phyloP scores from a whole-genome alignment of 2,113 vertebrate species.

The Poecilia latipinna region DNA sequence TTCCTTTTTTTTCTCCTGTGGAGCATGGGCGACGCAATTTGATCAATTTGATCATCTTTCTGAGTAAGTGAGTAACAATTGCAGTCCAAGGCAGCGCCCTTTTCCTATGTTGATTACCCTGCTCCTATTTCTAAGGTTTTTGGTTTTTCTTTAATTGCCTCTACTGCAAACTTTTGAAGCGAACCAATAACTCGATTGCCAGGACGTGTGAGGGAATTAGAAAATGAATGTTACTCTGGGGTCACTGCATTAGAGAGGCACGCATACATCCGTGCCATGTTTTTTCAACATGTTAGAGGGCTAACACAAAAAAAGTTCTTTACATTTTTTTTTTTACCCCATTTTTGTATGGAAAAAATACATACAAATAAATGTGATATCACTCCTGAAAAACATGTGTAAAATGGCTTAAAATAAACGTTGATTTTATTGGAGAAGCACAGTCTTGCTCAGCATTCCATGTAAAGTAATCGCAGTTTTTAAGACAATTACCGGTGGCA shows the following conservation, averaged over 20 bases:
- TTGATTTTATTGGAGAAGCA: too few species aligned
- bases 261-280: conserved; percentile 20
- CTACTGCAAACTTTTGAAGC: conserved; percentile 66
- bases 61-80: conserved; percentile 74
- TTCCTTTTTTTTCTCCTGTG: conserved; percentile 49
- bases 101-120: conserved; percentile 36
- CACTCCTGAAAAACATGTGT: too few species aligned
- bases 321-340: too few species aligned
- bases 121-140: conserved; percentile 56
- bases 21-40: conserved; percentile 63
- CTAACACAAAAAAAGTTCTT: not conserved
- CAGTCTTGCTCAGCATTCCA: not conserved
- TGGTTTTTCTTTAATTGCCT: conserved; percentile 74
- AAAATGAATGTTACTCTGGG: conserved; percentile 74
- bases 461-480: not conserved
- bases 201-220: conserved; percentile 79
- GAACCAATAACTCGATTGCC: conserved; percentile 79
- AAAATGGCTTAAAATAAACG: too few species aligned
- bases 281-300: conserved; percentile 11
- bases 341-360: too few species aligned
- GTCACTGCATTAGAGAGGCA: conserved; percentile 66
- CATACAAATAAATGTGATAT: too few species aligned
- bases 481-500: not conserved
- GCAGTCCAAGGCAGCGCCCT: conserved; percentile 45
- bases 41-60: conserved; percentile 75